phyloP scores from a whole-genome alignment of 2,888 invertebrate species.

The Dendrolimus pini region DNA sequence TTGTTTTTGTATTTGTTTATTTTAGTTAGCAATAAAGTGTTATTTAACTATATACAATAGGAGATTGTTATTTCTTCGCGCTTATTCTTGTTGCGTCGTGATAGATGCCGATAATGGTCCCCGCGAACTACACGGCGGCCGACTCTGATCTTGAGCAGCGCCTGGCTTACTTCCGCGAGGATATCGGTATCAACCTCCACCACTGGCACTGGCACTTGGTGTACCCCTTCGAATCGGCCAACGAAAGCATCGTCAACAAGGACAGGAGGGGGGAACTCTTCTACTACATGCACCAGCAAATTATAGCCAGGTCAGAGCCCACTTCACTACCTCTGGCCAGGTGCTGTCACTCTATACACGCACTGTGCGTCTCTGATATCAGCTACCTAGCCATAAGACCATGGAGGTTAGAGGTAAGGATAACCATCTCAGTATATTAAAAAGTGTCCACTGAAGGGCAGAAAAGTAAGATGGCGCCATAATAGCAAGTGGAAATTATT shows the following conservation, averaged over 20 bases:
- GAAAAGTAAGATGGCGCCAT: no score
- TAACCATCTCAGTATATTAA: no score
- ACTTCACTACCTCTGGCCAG: no score
- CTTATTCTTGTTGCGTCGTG: background rate
- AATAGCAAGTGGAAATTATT: no score
- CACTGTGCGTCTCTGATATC: no score
- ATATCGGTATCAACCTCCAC: constrained; percentile 89
- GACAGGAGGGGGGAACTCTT: constrained; percentile 87
- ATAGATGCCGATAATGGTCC: constrained; percentile 81
- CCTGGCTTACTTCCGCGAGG: constrained; percentile 90
- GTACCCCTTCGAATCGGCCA: constrained; percentile 84
- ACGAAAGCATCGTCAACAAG: constrained; percentile 78
- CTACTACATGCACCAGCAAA: constrained; percentile 88
- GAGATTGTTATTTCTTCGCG: no score
- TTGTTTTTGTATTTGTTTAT: no score
- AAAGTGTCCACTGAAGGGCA: background rate
- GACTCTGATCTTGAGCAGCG: constrained; percentile 86
- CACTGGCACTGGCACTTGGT: constrained; percentile 96
- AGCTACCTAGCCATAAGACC: no score
- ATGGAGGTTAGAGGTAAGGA: no score
- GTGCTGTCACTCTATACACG: no score
- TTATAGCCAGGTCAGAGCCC: constrained; percentile 72
- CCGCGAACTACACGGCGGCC: constrained; percentile 85
- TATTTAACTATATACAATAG: no score
- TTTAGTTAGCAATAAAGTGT: no score